These are phyloP conservation scores for Neofelis nebulosa DNA, from an alignment of 2,113 vertebrate genomes.

Conservation along the genomic window DNA sequence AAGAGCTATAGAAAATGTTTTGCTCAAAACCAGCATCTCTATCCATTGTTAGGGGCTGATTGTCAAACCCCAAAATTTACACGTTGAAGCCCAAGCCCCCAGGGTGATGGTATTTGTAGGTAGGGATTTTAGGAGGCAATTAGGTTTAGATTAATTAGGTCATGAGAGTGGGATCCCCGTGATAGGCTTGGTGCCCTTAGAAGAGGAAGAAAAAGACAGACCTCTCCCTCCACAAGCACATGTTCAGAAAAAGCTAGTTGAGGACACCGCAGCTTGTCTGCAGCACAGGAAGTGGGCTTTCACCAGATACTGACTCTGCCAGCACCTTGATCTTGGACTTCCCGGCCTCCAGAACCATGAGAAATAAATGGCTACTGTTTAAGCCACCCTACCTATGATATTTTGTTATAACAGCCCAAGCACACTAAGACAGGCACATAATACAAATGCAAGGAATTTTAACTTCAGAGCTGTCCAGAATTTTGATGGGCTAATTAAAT, in stretches of 20 bases:
- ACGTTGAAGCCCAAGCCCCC: neutral
- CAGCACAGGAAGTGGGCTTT: neutral
- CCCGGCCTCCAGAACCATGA: neutral
- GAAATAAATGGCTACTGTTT: slow-evolving; percentile 2
- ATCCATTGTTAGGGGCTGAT: neutral
- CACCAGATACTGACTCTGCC: neutral
- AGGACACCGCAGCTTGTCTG: neutral
- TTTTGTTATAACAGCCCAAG: neutral
- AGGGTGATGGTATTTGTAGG: neutral
- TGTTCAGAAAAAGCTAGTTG: neutral
- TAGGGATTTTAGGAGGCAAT: neutral
- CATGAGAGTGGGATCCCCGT: neutral
- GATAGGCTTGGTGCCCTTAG: neutral
- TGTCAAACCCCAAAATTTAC: neutral
- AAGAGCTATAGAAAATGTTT: neutral
- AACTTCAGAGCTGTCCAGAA: neutral
- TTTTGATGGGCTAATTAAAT: neutral
- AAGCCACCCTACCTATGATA: neutral
- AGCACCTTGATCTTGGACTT: neutral
- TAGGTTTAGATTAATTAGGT: slow-evolving; percentile 18
- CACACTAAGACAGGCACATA: neutral
- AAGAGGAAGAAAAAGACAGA: neutral
- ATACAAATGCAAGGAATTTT: slow-evolving; percentile 3
- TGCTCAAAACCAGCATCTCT: neutral
- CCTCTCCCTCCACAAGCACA: neutral